These are phyloP conservation scores for Seriola quinqueradiata DNA, from an alignment of 2,113 vertebrate genomes.

Conservation along the genomic window DNA sequence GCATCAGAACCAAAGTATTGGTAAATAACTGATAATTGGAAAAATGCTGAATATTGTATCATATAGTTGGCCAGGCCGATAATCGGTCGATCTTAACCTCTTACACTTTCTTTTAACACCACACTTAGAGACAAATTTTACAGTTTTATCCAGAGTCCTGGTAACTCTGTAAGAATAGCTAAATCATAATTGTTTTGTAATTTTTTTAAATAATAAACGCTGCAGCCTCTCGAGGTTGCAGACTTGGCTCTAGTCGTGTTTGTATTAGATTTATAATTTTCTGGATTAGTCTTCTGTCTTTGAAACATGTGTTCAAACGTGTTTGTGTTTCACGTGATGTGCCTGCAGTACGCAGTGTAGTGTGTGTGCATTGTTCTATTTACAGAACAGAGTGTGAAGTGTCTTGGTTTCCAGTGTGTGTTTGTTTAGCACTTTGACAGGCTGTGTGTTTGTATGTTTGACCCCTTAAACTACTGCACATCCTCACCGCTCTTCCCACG, in stretches of 20 bases:
- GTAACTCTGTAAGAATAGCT: not conserved
- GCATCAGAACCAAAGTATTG: too few species aligned
- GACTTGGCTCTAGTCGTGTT: not conserved
- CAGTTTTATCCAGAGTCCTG: not conserved
- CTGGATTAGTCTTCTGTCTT: not conserved
- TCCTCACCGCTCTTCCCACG: not conserved
- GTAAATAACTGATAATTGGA: too few species aligned
- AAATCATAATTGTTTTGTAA: not conserved
- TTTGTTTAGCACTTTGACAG: slow-evolving; percentile 38
- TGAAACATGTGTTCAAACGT: not conserved
- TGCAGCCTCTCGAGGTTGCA: not conserved
- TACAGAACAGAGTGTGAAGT: not conserved
- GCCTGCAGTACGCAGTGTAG: too few species aligned
- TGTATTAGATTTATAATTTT: not conserved
- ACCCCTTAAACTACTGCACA: not conserved
- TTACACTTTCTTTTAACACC: not conserved
- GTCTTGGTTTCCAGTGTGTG: not conserved
- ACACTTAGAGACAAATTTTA: not conserved
- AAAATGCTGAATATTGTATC: too few species aligned
- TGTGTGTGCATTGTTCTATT: too few species aligned
- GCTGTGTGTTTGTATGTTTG: slow-evolving; percentile 34
- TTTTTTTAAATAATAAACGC: not conserved
- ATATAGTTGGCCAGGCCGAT: too few species aligned
- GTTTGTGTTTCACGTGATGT: too few species aligned
- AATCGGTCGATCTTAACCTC: too few species aligned